These are phyloP conservation scores for Merops nubicus DNA, from an alignment of 2,113 vertebrate species.

Conservation along the genomic window DNA sequence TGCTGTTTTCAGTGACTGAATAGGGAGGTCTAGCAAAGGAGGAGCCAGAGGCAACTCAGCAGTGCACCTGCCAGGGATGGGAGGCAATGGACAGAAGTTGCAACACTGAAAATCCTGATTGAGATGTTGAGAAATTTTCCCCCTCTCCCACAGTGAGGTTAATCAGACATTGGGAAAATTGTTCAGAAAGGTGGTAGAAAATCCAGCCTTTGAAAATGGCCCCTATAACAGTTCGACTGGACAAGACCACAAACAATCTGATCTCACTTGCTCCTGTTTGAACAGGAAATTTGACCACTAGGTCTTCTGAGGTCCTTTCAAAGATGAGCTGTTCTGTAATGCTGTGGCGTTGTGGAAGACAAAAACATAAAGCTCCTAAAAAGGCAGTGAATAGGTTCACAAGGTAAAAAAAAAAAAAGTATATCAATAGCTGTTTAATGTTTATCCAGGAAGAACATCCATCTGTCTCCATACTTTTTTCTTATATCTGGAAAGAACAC, in stretches of 20 bases:
- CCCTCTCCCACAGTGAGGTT: not conserved
- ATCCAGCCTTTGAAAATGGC: not conserved
- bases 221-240: not conserved
- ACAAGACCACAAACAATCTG: not conserved
- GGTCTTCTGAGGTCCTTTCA: not conserved
- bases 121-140: not conserved
- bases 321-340: not conserved
- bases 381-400: not conserved
- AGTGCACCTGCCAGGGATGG: not conserved
- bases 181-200: not conserved
- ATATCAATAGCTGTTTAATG: not conserved
- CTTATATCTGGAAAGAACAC: not conserved
- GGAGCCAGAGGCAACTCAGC: not conserved
- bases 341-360: not conserved
- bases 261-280: not conserved
- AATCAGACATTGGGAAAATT: not conserved
- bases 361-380: not conserved
- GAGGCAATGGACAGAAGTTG: not conserved
- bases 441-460: not conserved
- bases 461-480: not conserved
- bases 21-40: not conserved
- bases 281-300: not conserved
- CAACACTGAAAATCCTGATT: constrained; percentile 11
- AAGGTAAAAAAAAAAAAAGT: not conserved
- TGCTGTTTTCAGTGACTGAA: not conserved